Evolutionary conservation across 1,140 invertebrate genomes (phyloP).

Genomic region (Frieseomelitta varia): DNA sequence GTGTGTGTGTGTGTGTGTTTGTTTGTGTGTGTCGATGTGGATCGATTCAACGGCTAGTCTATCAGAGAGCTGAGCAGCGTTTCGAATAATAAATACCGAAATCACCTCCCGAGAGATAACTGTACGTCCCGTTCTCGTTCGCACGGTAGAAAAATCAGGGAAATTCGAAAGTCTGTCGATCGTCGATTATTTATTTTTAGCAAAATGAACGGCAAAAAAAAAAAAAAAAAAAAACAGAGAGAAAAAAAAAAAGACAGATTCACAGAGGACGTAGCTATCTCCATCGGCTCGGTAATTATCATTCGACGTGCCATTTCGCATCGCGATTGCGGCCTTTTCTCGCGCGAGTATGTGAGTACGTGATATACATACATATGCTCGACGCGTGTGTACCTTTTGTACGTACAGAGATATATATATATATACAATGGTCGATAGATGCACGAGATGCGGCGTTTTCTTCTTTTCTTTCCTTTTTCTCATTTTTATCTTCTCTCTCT

Average conservation of each 20-base stretch:
- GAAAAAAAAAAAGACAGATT: not conserved
- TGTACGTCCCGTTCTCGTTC: not conserved
- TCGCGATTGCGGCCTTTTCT: constrained; percentile 20
- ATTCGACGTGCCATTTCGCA: not conserved
- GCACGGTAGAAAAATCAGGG: not conserved
- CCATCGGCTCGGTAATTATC: not conserved
- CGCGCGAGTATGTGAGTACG: not conserved
- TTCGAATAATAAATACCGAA: constrained; percentile 1
- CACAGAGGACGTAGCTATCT: not conserved
- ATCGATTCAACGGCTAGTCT: constrained; percentile 57
- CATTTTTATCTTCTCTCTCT: not conserved
- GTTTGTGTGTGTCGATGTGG: not conserved
- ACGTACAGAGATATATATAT: constrained; percentile 23
- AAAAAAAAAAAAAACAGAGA: too few species aligned
- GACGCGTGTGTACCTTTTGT: not conserved
- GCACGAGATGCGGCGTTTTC: not conserved
- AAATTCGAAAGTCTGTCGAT: not conserved
- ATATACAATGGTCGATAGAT: constrained; percentile 33
- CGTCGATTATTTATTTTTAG: not conserved
- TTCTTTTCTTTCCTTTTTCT: not conserved
- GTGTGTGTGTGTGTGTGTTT: too few species aligned
- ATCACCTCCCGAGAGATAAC: not conserved
- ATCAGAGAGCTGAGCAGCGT: constrained; percentile 31
- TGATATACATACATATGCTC: not conserved
- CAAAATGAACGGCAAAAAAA: not conserved